phyloP scores from a whole-genome alignment of 1,140 invertebrate genomes.

The Pseudomyrmex pallidus region DNA sequence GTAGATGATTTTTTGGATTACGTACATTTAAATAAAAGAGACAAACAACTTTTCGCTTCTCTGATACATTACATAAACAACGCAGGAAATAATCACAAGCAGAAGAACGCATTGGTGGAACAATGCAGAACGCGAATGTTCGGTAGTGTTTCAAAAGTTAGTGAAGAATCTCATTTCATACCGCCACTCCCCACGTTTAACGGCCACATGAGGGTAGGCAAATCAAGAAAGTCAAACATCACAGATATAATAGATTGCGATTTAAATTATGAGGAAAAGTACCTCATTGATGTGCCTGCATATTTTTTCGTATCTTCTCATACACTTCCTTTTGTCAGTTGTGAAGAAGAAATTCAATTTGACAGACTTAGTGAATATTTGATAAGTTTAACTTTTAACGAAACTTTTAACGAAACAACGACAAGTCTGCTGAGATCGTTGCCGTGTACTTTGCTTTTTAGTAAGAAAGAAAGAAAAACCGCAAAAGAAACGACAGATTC shows the following conservation, averaged over 20 bases:
- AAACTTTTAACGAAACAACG: too few species aligned
- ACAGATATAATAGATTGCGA: constrained; percentile 65
- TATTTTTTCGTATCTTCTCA: constrained; percentile 53
- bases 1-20: constrained; percentile 53
- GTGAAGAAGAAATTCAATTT: constrained; percentile 65
- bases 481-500: too few species aligned
- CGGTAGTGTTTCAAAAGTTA: constrained; percentile 44
- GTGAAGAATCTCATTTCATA: constrained; percentile 63
- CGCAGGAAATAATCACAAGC: neutral
- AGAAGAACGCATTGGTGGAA: constrained; percentile 60
- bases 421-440: neutral
- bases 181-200: constrained; percentile 77
- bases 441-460: neutral
- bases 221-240: neutral
- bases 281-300: constrained; percentile 38
- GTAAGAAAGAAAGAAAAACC: neutral
- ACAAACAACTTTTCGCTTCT: constrained; percentile 74
- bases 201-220: constrained; percentile 5
- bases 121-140: constrained; percentile 75
- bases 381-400: too few species aligned
- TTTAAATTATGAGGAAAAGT: constrained; percentile 28
- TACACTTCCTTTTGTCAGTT: constrained; percentile 33
- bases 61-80: constrained; percentile 61
- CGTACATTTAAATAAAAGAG: constrained; percentile 63
- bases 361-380: constrained; percentile 66